Evolutionary conservation across 92 coral and sea anemone species (phyloP).

Genomic region (Palythoa grandis): DNA sequence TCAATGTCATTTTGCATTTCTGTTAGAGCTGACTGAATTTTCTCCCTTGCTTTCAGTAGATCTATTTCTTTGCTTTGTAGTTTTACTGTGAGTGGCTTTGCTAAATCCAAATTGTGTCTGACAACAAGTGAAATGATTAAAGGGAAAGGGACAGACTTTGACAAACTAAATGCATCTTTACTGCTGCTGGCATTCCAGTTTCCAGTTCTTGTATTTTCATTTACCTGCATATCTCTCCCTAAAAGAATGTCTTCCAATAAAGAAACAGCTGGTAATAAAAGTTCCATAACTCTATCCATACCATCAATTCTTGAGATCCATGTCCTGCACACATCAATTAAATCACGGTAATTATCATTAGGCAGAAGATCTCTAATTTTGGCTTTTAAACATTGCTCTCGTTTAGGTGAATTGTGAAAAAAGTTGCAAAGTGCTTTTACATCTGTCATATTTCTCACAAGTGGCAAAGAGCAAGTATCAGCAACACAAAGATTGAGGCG

Average conservation of each 20-base stretch:
- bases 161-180: constrained; percentile 29
- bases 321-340: neutral
- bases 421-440: too few species aligned
- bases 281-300: constrained; percentile 43
- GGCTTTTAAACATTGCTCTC: constrained; percentile 18
- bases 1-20: too few species aligned
- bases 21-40: too few species aligned
- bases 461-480: constrained; percentile 23
- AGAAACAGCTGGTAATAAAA: constrained; percentile 27
- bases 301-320: neutral
- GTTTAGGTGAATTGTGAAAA: too few species aligned
- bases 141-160: constrained; percentile 23
- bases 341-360: neutral
- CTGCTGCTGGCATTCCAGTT: constrained; percentile 14
- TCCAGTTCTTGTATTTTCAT: neutral
- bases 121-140: constrained; percentile 43
- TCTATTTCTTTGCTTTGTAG: too few species aligned
- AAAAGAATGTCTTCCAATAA: constrained; percentile 47
- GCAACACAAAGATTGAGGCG: too few species aligned
- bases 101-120: constrained; percentile 21
- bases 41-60: too few species aligned
- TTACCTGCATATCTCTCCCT: constrained; percentile 35
- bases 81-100: constrained; percentile 24
- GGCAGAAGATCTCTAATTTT: constrained; percentile 25
- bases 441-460: constrained; percentile 50